Base-by-base conservation (phyloP, 2,888 invertebrate species). In the Apodemia zela region DNA sequence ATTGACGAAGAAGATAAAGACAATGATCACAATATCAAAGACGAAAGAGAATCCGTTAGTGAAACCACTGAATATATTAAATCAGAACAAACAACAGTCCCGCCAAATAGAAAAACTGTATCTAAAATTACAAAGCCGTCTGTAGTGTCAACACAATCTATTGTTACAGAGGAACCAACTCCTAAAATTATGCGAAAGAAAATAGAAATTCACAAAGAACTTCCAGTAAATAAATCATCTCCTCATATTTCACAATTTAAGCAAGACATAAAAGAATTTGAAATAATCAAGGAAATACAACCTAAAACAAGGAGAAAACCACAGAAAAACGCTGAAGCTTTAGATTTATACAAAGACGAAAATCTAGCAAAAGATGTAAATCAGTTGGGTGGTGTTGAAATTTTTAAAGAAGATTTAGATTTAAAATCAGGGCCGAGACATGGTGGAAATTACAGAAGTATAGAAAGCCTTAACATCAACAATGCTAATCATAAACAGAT, bases 361-460 rank as follows among this genome's bases (percentile, higher is more conserved):
- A 82, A 84, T 25, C 76, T 91, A 66, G 89, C 90, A 38, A 82
- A 83, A 72, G 85, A 89, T 64, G 75, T 91, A 25, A 91, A 91
- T 68, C 84, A 85, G 70, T 72, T 90, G 64, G 81, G 84, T 11
- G 87, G 84, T 59, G 85, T 92, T 15, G 92, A 92, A 79, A 75
- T 92, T 70, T 91, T 92, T 62, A 81, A 76, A 67, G 80, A 84
- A 67, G 77, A 81, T 62, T 71, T 89, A 61, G 79, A 88, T 67
- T 66, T 87, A 4, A 76, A 75, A 29, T 77, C 76, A 29, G 85
- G 86, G 5, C 89, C 88, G 8, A 83, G 77, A 69, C 91, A 91
- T 72, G 92, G 92, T 54, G 92, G 92, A 33, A 92, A 92, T 68
- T 91, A 91, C 64, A 81, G 82, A 76, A 80, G 75, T 66, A 79